Evolutionary conservation across 2,797 vertebrate species (phyloP), one percentile per base, ranked within the genome.

Genomic region (Lophius americanus): DNA sequence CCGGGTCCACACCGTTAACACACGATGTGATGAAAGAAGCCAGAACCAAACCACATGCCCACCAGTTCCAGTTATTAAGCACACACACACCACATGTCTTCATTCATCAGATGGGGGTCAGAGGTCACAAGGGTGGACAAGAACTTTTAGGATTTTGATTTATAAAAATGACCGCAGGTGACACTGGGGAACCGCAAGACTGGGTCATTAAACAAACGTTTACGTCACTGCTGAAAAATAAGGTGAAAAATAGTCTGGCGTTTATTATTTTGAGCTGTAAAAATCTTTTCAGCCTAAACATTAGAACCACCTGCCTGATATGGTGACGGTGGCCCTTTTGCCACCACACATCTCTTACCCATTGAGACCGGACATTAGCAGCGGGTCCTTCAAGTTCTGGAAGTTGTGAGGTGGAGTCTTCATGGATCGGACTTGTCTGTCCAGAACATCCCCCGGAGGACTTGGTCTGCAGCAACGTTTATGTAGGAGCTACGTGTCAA

Each of bases 21-120:
- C 68, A 73, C n/a, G 67, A 76, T 74, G 72, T 43, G 86, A 52
- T 64, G 84, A 88, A 1, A 68, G 84, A 85, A 69, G 5, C 46
- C 4, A 8, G 53, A 54, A 1, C 8, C 8, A 9, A 36, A 44
- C 59, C 11, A 4, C 51, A 12, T 32, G 55, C 33, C 51, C 57
- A 23, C 14, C 58, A 46, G 49, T 52, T 51, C 44, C 0, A 1
- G 11, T 60, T 33, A 43, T 54, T 47, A 50, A 37, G 2, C 37
- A 39, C 3, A 12, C 62, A 52, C 0, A 2, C 46, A 0, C 33
- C 0, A 2, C 46, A 0, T 36, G 63, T 48, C 58, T 52, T 71
- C 10, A 32, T 61, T 35, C 43, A 32, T 48, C 73, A 39, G 8
- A 39, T 6, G n/a, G 66, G 55, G 62, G 63, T 77, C 73, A 52